These are phyloP conservation scores for Cephalopterus ornatus DNA, from an alignment of 2,113 vertebrate species.

Conservation along the genomic window DNA sequence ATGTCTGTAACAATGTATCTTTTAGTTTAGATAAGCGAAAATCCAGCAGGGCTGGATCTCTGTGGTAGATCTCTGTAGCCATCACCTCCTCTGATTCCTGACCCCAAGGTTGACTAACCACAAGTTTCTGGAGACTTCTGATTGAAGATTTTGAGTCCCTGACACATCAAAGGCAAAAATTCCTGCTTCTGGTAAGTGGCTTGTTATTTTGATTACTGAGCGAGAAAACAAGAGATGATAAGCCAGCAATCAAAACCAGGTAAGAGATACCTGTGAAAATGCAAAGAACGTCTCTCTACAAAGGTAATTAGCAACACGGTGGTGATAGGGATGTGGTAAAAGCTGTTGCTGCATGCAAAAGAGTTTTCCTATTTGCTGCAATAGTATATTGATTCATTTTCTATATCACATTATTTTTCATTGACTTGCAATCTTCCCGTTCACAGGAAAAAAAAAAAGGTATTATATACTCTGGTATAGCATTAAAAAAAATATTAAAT, in stretches of 20 bases:
- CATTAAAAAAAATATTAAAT: neutral
- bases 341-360: neutral
- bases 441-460: neutral
- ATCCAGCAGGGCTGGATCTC: fast-evolving
- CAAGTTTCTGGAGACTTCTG: neutral
- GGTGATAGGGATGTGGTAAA: neutral
- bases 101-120: neutral
- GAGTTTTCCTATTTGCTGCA: neutral
- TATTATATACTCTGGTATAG: neutral
- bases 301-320: neutral
- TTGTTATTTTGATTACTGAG: neutral
- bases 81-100: fast-evolving
- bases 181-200: neutral
- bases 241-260: neutral
- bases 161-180: neutral
- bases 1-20: neutral
- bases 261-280: neutral
- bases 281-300: neutral
- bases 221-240: neutral
- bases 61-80: neutral
- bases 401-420: neutral
- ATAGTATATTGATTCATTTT: neutral
- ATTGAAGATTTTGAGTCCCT: neutral
- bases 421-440: neutral
- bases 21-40: neutral